Base-by-base conservation (phyloP, 2,797 vertebrate genomes). In the Danio aesculapii region DNA sequence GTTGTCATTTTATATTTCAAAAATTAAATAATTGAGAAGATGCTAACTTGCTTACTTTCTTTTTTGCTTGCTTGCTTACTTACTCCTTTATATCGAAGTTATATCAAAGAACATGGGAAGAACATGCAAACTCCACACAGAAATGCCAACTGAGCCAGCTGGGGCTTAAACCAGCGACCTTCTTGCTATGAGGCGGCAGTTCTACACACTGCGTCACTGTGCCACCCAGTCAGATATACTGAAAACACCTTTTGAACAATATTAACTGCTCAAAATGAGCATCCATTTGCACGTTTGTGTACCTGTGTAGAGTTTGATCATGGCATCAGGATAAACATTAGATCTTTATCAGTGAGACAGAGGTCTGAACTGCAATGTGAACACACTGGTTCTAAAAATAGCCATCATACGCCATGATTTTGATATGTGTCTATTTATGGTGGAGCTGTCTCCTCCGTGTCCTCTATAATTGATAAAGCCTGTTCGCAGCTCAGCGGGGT, bases 381-480 rank as follows among this genome's bases (percentile, higher is more conserved):
- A 59, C 72, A 46, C 21, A 81, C 8, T 70, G 55, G 10, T 17
- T 79, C 81, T 77, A 89, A 84, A 90, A 92, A 91, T 91, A 91
- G 85, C 87, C 68, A 55, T 69, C 81, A 9, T 84, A 83, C 80
- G 85, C 88, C 87, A 84, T 73, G 49, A 6, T 76, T 88, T 89
- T 88, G 87, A 90, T 89, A 30, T 76, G 57, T 86, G 83, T 88
- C 82, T 94, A 92, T 94, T 91, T 92, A 89, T 93, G 92, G 91
- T 83, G 81, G 77, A 87, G 86, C 84, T 86, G 81, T 88, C 84
- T 88, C 71, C 55, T 83, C 84, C 86, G 57, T 81, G 84, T 90
- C 67, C 70, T 93, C 84, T 88, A 92, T 93, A 94, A 92, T 93
- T 92, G 89, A 93, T 92, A 78, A 90, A 90, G 87, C 82, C 85